Conservation (phyloP, 2,113 vertebrate genomes). For the Chelonoidis abingdonii region DNA sequence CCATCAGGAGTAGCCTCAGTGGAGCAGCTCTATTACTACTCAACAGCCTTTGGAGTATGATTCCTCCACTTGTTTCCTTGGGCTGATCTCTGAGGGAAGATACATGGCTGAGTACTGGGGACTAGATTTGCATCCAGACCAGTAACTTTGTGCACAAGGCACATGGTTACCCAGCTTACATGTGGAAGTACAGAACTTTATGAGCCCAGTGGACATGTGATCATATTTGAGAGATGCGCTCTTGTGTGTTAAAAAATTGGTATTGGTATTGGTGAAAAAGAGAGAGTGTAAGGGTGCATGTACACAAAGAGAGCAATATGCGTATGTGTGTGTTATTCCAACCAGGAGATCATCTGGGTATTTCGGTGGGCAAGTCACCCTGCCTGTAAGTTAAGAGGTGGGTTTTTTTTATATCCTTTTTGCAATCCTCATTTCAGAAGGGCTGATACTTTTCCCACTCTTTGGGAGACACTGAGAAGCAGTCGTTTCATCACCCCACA, state of each 20-base stretch:
- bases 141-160: background rate
- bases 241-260: background rate
- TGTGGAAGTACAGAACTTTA: background rate
- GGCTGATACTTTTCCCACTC: constrained; percentile 53
- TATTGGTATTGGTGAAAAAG: background rate
- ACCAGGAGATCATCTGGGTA: background rate
- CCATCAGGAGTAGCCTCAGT: constrained; percentile 3
- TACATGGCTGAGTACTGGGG: background rate
- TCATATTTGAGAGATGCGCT: background rate
- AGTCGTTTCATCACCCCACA: constrained; percentile 58
- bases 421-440: constrained; percentile 18
- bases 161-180: background rate
- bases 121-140: background rate
- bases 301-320: background rate
- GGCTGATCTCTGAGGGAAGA: background rate
- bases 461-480: constrained; percentile 57
- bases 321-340: background rate
- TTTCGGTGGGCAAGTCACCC: background rate
- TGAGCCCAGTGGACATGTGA: background rate
- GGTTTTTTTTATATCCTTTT: background rate
- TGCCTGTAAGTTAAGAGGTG: background rate
- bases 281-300: background rate
- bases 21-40: background rate
- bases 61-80: background rate
- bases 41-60: background rate